Evolutionary conservation across 2,113 vertebrate genomes (phyloP).

Genomic region (Syrrhaptes paradoxus): DNA sequence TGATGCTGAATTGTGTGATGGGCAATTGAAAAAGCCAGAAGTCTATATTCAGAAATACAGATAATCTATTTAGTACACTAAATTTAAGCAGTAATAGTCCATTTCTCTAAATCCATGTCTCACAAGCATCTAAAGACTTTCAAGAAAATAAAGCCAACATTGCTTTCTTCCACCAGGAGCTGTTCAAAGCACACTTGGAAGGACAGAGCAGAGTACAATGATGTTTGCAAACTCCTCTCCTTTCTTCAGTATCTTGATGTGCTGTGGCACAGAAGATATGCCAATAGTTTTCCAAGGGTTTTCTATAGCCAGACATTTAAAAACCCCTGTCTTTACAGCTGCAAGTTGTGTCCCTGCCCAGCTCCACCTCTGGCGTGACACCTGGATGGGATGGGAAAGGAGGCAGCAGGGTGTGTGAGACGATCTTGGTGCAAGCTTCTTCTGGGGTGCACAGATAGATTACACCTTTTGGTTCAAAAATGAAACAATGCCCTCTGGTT

Average conservation of each 20-base stretch:
- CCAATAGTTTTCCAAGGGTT: background rate
- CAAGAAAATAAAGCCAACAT: background rate
- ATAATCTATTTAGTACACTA: background rate
- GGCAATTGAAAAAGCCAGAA: background rate
- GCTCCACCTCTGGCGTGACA: rapidly evolving
- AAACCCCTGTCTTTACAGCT: background rate
- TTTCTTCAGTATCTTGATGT: background rate
- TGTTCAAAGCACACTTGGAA: background rate
- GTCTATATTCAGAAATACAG: background rate
- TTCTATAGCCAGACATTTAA: background rate
- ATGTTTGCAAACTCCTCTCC: background rate
- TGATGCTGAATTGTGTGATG: background rate
- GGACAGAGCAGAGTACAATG: background rate
- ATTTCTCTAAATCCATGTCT: background rate
- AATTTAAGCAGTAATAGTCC: background rate
- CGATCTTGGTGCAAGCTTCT: background rate
- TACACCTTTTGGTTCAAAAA: background rate
- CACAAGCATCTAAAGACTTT: background rate
- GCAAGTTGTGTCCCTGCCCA: background rate
- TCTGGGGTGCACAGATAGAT: rapidly evolving
- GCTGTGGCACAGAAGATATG: background rate
- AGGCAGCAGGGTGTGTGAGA: background rate
- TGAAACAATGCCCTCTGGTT: background rate
- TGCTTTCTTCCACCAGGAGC: background rate
- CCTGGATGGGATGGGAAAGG: background rate